Evolutionary conservation across 2,797 vertebrate genomes (phyloP), one percentile per base, ranked within the genome.

Genomic region (Adrianichthys oophorus): DNA sequence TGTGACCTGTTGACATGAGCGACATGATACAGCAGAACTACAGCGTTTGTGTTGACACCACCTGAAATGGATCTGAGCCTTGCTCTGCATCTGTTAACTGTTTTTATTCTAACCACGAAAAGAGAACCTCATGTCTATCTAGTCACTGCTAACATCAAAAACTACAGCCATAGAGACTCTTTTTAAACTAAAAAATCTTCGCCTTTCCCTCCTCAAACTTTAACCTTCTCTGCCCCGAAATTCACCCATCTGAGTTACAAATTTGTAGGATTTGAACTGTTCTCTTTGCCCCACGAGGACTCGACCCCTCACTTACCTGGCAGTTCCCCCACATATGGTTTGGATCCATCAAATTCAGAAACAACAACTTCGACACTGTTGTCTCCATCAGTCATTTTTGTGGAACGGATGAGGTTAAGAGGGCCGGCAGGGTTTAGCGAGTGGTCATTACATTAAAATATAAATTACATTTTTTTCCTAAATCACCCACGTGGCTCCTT

Each of bases 241-340:
- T 50, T 69, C 45, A 52, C 53, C 71, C 59, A 72, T 80, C 62
- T 71, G 48, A 59, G 49, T 70, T 72, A 72, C 72, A 66, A 65
- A 51, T 71, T 29, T 43, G 59, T 69, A 66, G 73, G 56, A 65
- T 56, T 67, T 7, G 46, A 45, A 18, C 17, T 45, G 12, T 59
- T 37, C 32, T 13, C 10, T 37, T 29, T 37, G 72, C 64, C 68
- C 41, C 16, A 10, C 41, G 62, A 48, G 83, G 79, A 82, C 74
- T 81, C 42, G 67, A 76, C 52, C 77, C 32, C 37, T 56, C 61
- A 42, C 67, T 69, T 79, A 83, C 79, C 72, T 51, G n/a, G 18
- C 65, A 52, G 49, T n/a, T 65, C 72, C 65, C 65, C 49, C 59
- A 78, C 84, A 87, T 85, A 78, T 88, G 85, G 55, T 85, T 81